Evolutionary conservation across 2,797 vertebrate species (phyloP), one percentile per base, ranked within the genome.

Genomic region (Pogoniulus pusillus): DNA sequence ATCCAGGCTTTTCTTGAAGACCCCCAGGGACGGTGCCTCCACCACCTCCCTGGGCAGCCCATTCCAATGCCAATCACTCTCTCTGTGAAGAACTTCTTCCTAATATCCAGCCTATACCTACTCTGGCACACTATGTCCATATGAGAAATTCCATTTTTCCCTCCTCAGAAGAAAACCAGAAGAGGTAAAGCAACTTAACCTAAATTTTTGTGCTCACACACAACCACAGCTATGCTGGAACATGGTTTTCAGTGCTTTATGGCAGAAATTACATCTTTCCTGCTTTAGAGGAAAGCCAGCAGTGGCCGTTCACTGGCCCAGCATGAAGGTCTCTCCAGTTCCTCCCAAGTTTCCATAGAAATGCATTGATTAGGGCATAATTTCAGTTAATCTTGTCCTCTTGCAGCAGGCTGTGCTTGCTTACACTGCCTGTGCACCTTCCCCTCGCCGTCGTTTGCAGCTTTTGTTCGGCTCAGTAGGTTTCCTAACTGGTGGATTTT

Each of bases 401-500:
- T 96, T 98, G 96, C 97, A 93, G 97, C 97, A 93, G 93, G 96
- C 97, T 98, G 97, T 97, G 97, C 96, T 96, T 88, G 93, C 97
- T 98, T 74, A 97, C 97, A 96, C 96, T 96, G 95, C 96, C 91
- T 77, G 94, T 95, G 96, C 98, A 97, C 96, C 98, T 98, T 97
- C 97, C 97, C 97, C 97, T 96, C 76, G 78, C 97, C 74, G 78
- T 95, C 97, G 88, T 98, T 97, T 96, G 97, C 96, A 93, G 97
- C 98, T 98, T 98, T 98, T 99, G 98, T 98, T 98, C 96, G 75
- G 97, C 99, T 99, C 98, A 98, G 97, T 99, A 98, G 98, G 97
- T 99, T 98, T 97, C 98, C 98, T 99, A 99, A 99, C 98, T 98
- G 98, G 98, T 97, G 96, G 96, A 82, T 98, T 99, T 99, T 99